Evolutionary conservation across 2,888 invertebrate genomes (phyloP), one percentile per base, ranked within the genome.

Genomic region (Trichogramma evanescens): DNA sequence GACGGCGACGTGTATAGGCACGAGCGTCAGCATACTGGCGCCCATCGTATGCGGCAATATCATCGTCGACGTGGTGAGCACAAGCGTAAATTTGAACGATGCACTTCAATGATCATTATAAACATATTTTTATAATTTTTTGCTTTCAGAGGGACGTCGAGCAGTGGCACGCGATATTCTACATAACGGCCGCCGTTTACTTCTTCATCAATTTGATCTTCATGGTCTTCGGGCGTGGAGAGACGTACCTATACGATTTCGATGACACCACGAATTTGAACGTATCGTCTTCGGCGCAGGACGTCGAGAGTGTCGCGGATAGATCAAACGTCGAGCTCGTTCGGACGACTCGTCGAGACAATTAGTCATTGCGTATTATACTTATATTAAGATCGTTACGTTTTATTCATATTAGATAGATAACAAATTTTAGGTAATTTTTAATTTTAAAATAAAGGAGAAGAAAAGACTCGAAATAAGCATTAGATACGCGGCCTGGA

Each of bases 121-220:
- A 46, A 13, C 13, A 26, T 26, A 1, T 26, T 26, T 26, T 41
- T 8, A 38, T 38, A 45, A 13, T 26, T 2, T 46, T 56, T 38
- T n/a, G 8, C n/a, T 26, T 26, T 3, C 77, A 86, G 86, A 74
- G 76, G 1, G 78, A 80, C 46, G 79, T 81, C 0, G 68, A 73
- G 1, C 82, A 83, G 63, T 88, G 87, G 87, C 75, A 82, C 49
- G 82, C 81, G 44, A 84, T 86, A 13, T 88, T 87, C 75, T 84
- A 84, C 71, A 79, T 86, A 9, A 82, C 87, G 0, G 81, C 84
- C 1, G 79, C 75, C 0, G 80, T 87, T 67, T 85, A 86, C 71
- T 81, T 86, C 69, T 62, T 84, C 6, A 80, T 82, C 46, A 86
- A 85, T 70, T 72, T 83, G 63, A 78, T 86, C 71, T 88, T 83